Evolutionary conservation across 2,888 invertebrate genomes (phyloP), one percentile per base, ranked within the genome.

Genomic region (Ferdinandea cuprea): DNA sequence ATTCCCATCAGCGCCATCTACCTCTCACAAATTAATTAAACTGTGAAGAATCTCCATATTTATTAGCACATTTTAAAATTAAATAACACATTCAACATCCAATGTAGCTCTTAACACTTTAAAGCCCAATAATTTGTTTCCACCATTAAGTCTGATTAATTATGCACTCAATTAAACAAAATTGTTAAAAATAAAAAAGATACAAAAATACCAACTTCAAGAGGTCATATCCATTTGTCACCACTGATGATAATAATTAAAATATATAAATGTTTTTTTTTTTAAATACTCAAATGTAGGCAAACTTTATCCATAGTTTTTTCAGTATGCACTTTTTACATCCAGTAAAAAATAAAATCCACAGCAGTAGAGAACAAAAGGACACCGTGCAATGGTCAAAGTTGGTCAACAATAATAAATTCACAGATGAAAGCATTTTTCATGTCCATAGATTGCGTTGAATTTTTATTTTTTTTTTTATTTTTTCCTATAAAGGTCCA

Each of bases 321-420:
- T 50, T 46, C 58, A 42, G 25, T 19, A 15, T 17, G 13, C 42
- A 42, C 15, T 50, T 46, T 48, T 65, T 54, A 42, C 50, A 30
- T 50, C 6, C 35, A 63, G 21, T 6, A 37, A 19, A 17, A 19
- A 21, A 15, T 28, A 56, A 28, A 48, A 56, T 9, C 6, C 30
- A n/a, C n/a, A n/a, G n/a, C n/a, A n/a, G 35, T 32, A 28, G 17
- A 15, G 58, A 68, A 83, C 68, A 83, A 83, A 83, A 78, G 72
- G 72, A 71, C 59, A 50, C 68, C 44, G 42, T 11, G 44, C 78
- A 78, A 83, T 78, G 83, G 83, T 68, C 78, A 83, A 83, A 83
- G 83, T 83, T 83, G 83, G 83, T 78, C 78, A 83, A 83, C 83
- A 83, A 83, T 83, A 83, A 83, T 83, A 78, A 83, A 83, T 83